Evolutionary conservation across 2,888 invertebrate species (phyloP).

Genomic region (Cantharis lateralis): DNA sequence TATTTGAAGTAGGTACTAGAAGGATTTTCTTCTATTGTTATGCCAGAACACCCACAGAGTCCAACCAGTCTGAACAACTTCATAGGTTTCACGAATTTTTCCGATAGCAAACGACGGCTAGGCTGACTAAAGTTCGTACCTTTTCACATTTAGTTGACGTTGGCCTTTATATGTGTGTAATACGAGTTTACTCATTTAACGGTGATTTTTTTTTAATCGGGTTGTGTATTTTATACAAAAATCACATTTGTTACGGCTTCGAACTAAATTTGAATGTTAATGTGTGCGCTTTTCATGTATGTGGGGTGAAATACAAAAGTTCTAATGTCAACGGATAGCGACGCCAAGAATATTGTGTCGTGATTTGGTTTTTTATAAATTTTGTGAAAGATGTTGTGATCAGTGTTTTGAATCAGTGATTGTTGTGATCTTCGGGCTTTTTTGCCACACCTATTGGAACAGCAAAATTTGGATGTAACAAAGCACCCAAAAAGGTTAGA

Average conservation of each 20-base stretch:
- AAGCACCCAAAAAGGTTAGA: background rate
- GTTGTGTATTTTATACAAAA: background rate
- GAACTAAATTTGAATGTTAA: background rate
- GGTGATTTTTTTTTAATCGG: background rate
- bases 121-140: background rate
- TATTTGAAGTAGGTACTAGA: background rate
- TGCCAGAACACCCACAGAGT: slow-evolving; percentile 28
- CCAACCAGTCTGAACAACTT: slow-evolving; percentile 21
- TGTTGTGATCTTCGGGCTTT: background rate
- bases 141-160: background rate
- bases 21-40: slow-evolving; percentile 18
- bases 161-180: background rate
- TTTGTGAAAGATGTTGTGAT: slow-evolving; percentile 23
- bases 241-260: background rate
- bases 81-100: background rate
- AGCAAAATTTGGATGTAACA: slow-evolving; percentile 14
- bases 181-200: background rate
- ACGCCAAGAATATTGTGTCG: background rate
- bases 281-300: background rate
- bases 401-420: slow-evolving; percentile 5
- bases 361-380: background rate
- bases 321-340: background rate
- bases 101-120: background rate
- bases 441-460: background rate
- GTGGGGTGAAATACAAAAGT: background rate